Conservation (phyloP, 2,888 invertebrate species). For the Lepidochitona cinerea region DNA sequence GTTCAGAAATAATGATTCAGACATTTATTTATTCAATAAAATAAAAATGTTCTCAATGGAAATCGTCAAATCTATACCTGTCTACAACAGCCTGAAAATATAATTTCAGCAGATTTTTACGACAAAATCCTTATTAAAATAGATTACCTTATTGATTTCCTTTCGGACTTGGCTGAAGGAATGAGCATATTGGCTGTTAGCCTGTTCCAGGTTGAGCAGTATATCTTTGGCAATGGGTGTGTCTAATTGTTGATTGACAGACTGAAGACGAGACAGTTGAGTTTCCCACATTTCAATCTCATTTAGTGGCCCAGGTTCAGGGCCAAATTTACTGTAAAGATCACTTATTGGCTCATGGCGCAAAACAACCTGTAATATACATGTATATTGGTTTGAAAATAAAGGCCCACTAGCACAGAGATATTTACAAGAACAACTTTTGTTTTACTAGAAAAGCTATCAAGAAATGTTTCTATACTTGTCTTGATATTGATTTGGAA, state of each 20-base stretch:
- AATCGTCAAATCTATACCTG: too few species aligned
- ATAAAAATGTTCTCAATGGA: too few species aligned
- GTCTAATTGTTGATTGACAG: slow-evolving; percentile 65
- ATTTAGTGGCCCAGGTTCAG: slow-evolving; percentile 66
- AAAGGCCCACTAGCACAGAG: too few species aligned
- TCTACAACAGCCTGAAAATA: too few species aligned
- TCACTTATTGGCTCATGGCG: slow-evolving; percentile 64
- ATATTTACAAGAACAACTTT: too few species aligned
- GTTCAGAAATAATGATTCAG: not conserved
- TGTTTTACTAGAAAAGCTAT: too few species aligned
- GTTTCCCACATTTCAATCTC: slow-evolving; percentile 68
- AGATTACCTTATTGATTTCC: slow-evolving; percentile 63
- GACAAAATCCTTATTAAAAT: too few species aligned
- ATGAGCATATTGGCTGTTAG: slow-evolving; percentile 66
- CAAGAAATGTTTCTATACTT: too few species aligned
- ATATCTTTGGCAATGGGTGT: slow-evolving; percentile 67
- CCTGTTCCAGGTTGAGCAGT: slow-evolving; percentile 66
- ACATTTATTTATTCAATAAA: not conserved
- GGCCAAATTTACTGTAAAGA: slow-evolving; percentile 55
- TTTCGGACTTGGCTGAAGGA: slow-evolving; percentile 64
- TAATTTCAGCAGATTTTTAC: too few species aligned
- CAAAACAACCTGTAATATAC: slow-evolving; percentile 55
- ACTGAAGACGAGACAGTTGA: slow-evolving; percentile 61
- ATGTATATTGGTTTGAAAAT: too few species aligned
- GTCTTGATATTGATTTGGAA: too few species aligned